Base-by-base conservation (phyloP, 2,888 invertebrate species). In the Phengaris alcon region DNA sequence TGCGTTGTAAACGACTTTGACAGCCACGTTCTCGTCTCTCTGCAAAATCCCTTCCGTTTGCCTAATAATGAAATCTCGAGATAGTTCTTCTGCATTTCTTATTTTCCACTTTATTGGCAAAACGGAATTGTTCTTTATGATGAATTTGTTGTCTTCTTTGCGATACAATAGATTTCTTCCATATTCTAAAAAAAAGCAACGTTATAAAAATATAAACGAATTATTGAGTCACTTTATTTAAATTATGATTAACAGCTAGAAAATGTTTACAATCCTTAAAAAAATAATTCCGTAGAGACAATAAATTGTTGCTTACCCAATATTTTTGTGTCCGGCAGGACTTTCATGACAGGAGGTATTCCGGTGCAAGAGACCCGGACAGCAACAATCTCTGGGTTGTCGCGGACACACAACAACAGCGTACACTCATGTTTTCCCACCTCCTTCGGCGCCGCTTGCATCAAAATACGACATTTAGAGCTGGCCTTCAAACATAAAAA, bases 91-190 rank as follows among this genome's bases (percentile, higher is more conserved):
- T 0, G 86, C 78, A 78, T 92, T 91, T 57, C 85, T 83, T 79
- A 95, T 88, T 81, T 88, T 87, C 95, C 95, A 95, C 84, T 90
- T 90, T 70, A 95, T 84, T 13, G 94, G 88, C 72, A 95, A 83
- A 54, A 93, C 89, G 0, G 95, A 94, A 81, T 94, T 92, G 81
- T 95, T 96, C 75, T 88, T 92, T 44, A 95, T 85, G 70, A 88
- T 93, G 68, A 95, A 85, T 77, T 86, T 88, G 77, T 93, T 92
- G 55, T 87, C 91, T 80, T 90, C 93, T 68, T 89, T 89, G 72
- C 93, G 89, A 78, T 94, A 90, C 0, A 95, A 82, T 55, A 95
- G 84, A 44, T 93, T 87, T 77, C 93, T 93, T n/a, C 94, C 94
- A 76, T 95, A 95, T 75, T 89, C 88, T 84, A 92, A 76, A 84